Conservation (phyloP, 2,888 invertebrate species). For the Tipula confusa region DNA sequence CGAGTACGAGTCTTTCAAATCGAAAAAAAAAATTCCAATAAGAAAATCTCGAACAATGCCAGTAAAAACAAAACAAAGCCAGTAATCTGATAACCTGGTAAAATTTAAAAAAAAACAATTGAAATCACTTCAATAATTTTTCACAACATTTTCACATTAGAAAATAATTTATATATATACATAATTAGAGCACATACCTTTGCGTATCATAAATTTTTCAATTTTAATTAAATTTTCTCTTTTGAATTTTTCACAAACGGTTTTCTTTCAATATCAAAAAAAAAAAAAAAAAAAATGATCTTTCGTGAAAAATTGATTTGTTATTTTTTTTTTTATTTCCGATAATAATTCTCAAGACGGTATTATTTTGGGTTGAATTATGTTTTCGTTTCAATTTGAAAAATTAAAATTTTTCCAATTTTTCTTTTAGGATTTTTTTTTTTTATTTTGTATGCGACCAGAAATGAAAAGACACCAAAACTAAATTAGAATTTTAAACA, state of each 20-base stretch:
- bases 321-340: not conserved
- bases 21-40: too few relatives aligned
- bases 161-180: too few relatives aligned
- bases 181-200: not conserved
- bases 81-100: too few relatives aligned
- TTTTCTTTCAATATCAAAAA: not conserved
- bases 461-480: constrained; percentile 25
- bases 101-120: too few relatives aligned
- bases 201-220: constrained; percentile 5
- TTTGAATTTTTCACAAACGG: constrained; percentile 15
- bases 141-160: too few relatives aligned
- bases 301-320: not conserved
- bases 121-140: too few relatives aligned
- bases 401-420: constrained; percentile 25
- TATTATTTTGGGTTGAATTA: not conserved
- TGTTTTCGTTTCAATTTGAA: not conserved
- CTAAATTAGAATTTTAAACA: constrained; percentile 12
- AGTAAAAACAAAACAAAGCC: too few relatives aligned
- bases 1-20: too few relatives aligned
- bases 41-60: too few relatives aligned
- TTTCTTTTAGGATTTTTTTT: constrained; percentile 21
- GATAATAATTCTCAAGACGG: not conserved
- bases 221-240: not conserved
- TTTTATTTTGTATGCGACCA: constrained; percentile 20
- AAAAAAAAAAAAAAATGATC: too few relatives aligned